Base-by-base conservation (phyloP, 2,888 invertebrate genomes). In the Peribatodes rhomboidaria region DNA sequence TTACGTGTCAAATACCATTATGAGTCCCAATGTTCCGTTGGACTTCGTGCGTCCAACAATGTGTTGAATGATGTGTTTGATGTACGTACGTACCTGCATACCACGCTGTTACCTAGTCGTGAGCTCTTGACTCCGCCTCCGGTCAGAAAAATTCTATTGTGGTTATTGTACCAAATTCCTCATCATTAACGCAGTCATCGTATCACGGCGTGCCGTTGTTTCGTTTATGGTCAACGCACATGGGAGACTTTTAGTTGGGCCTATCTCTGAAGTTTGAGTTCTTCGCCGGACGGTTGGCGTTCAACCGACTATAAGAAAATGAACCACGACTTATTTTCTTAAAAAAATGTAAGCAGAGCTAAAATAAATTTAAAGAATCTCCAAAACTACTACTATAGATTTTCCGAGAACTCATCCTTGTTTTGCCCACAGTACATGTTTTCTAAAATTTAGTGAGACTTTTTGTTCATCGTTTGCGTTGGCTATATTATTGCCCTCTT, bases 81-180 rank as follows among this genome's bases (percentile, higher is more conserved):
- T 80, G 57, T 57, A 58, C 47, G 33, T n/a, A 77, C 74, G 73
- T 76, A 78, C 82, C 82, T 80, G 81, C 87, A 85, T 86, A 84
- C 85, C 86, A 78, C 74, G 44, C 56, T 62, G 53, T 61, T 67
- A 58, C 61, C 75, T 76, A 80, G 81, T 85, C 85, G 86, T 85
- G 85, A 85, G 50, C 86, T 86, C 39, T 53, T 46, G 49, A 49
- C 53, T 53, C 80, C 83, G 88, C 86, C 89, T 87, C 84, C 84
- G 84, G 86, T 79, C 82, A 88, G 88, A 91, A 90, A 90, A 89
- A 90, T 88, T 90, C 89, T 91, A 90, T 89, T 89, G 92, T 91
- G 89, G 87, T 88, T 89, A 88, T 87, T 87, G 89, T 90, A 90
- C 91, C 87, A 85, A 90, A 92, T 91, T 89, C 89, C 86, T 85